phyloP scores from a whole-genome alignment of 2,888 invertebrate species.

The Zele albiditarsus region DNA sequence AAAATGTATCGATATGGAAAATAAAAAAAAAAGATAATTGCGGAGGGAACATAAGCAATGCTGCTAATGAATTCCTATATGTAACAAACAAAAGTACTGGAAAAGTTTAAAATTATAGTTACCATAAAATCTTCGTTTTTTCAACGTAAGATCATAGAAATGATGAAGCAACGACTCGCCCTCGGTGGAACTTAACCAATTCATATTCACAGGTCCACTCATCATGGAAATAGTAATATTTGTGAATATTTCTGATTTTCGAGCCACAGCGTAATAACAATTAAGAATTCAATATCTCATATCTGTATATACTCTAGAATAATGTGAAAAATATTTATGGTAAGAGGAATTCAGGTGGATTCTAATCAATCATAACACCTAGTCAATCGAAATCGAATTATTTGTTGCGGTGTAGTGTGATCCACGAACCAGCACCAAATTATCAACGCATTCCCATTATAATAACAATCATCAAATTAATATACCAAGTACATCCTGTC shows the following conservation, averaged over 20 bases:
- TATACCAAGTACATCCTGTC: too few relatives aligned
- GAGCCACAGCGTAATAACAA: neutral
- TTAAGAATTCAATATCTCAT: too few relatives aligned
- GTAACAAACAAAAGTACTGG: too few relatives aligned
- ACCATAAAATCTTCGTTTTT: slow-evolving; percentile 64
- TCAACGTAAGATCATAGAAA: slow-evolving; percentile 60
- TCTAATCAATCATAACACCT: too few relatives aligned
- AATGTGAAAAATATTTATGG: neutral
- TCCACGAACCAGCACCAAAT: too few relatives aligned
- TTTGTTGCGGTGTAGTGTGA: too few relatives aligned
- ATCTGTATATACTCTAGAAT: neutral
- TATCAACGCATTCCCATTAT: too few relatives aligned
- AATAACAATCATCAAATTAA: too few relatives aligned
- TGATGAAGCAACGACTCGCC: slow-evolving; percentile 64
- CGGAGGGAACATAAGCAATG: too few relatives aligned
- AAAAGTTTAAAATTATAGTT: slow-evolving; percentile 15
- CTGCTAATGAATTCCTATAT: too few relatives aligned
- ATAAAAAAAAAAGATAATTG: neutral
- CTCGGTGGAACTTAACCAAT: slow-evolving; percentile 62
- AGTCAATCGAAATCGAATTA: too few relatives aligned
- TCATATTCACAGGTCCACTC: slow-evolving; percentile 60
- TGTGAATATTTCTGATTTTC: neutral
- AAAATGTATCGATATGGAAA: neutral
- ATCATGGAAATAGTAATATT: slow-evolving; percentile 37
- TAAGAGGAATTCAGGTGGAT: too few relatives aligned